Conservation (phyloP, 2,888 invertebrate species). For the Amiota minor region DNA sequence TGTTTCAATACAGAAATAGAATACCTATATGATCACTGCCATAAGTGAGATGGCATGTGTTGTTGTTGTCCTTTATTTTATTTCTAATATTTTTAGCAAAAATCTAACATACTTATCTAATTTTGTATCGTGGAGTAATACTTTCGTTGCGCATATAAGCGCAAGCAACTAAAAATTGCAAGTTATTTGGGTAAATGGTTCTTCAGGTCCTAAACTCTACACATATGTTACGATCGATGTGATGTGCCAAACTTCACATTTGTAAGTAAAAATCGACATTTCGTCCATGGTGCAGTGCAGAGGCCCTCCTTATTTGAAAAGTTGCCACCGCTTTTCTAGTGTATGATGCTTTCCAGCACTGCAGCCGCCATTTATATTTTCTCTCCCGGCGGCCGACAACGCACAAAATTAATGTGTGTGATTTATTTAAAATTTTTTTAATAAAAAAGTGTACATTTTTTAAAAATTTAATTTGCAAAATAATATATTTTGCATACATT, state of each 20-base stretch:
- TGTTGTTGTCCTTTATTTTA: background rate
- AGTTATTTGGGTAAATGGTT: too few relatives aligned
- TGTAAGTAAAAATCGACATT: too few relatives aligned
- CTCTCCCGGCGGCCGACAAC: background rate
- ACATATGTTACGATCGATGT: too few relatives aligned
- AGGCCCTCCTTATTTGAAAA: background rate
- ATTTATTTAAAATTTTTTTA: background rate
- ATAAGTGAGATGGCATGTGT: background rate
- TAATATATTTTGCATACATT: conserved; percentile 1
- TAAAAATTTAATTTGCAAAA: background rate
- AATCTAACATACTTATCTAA: background rate
- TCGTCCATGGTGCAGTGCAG: too few relatives aligned
- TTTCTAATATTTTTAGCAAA: background rate
- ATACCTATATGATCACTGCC: background rate
- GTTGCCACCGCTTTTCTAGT: background rate
- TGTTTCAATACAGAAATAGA: background rate
- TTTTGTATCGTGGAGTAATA: background rate
- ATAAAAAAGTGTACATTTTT: background rate
- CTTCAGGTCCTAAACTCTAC: too few relatives aligned
- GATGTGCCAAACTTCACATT: too few relatives aligned
- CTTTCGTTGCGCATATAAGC: background rate
- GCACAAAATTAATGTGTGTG: background rate
- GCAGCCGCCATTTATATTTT: conserved; percentile 9
- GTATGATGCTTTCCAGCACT: background rate
- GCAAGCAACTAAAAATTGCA: background rate